A percentile compares a stretch with the other conserved stretches of the same genome.
phyloP scores from a whole-genome alignment of 2,797 vertebrate species.

The Gadopsis marmoratus region DNA sequence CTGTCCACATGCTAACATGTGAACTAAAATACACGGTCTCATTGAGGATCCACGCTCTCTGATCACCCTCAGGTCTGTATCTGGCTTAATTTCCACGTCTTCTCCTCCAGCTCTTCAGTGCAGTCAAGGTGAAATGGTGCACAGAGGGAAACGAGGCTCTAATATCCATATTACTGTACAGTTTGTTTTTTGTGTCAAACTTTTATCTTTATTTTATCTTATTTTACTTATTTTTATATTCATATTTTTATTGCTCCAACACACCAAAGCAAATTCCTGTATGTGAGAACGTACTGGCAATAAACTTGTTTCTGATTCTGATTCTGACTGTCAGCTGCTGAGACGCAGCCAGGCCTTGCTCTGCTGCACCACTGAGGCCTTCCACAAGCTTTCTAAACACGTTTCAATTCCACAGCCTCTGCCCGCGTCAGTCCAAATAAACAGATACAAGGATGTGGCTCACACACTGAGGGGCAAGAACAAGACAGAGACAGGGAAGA shows the following conservation, averaged over 20 bases:
- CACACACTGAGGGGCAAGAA: conserved; percentile 21
- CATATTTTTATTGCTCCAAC: too few relatives aligned
- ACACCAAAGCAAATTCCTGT: too few relatives aligned
- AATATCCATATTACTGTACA: too few relatives aligned
- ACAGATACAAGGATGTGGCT: conserved; percentile 59
- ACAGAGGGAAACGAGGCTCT: conserved; percentile 50
- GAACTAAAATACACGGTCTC: conserved; percentile 12
- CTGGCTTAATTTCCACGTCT: conserved; percentile 49
- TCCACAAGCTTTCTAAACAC: conserved; percentile 63
- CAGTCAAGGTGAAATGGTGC: conserved; percentile 65
- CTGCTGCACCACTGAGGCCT: conserved; percentile 49
- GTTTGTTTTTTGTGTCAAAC: too few relatives aligned
- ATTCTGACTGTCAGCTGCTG: conserved; percentile 61
- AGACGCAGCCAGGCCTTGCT: conserved; percentile 51
- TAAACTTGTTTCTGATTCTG: too few relatives aligned
- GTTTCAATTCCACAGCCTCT: conserved; percentile 65
- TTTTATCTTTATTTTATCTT: too few relatives aligned
- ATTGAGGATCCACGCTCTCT: conserved; percentile 11
- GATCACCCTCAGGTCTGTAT: conserved; percentile 48
- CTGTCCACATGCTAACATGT: too few relatives aligned
- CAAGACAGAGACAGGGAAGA: conserved; percentile 41
- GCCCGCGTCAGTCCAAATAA: conserved; percentile 70
- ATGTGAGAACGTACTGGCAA: too few relatives aligned
- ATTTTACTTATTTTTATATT: too few relatives aligned
- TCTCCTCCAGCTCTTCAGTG: conserved; percentile 55